Evolutionary conservation across 2,888 invertebrate species (phyloP).

Genomic region (Autographa pulchrina): DNA sequence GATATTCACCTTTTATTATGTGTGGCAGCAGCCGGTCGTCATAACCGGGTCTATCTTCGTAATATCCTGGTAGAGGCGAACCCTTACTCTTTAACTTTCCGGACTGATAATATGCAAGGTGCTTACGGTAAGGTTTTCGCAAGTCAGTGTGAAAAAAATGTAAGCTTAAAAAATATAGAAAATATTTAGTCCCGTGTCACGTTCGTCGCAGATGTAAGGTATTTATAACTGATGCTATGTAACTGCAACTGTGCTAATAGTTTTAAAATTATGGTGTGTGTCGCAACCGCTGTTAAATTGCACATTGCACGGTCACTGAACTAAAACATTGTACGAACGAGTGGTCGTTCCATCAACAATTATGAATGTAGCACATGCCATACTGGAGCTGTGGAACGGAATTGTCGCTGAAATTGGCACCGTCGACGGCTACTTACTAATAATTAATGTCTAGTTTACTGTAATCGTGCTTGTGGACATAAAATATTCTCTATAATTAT

Average conservation of each 20-base stretch:
- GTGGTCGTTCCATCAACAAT: slow-evolving; percentile 62
- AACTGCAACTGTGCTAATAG: slow-evolving; percentile 48
- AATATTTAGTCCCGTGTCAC: slow-evolving; percentile 2
- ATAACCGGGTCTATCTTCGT: slow-evolving; percentile 39
- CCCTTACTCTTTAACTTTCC: slow-evolving; percentile 30
- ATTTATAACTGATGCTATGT: slow-evolving; percentile 33
- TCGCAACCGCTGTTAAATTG: slow-evolving; percentile 71
- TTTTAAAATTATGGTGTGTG: slow-evolving; percentile 60
- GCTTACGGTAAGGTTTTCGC: slow-evolving; percentile 8
- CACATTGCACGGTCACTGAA: slow-evolving; percentile 77
- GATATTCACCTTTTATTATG: slow-evolving; percentile 53
- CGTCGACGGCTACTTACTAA: slow-evolving; percentile 61
- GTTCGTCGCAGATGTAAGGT: slow-evolving; percentile 18
- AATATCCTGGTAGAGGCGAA: slow-evolving; percentile 42
- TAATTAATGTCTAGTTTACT: slow-evolving; percentile 56
- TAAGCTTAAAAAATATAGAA: not conserved
- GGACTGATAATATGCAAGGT: slow-evolving; percentile 28
- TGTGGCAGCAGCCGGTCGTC: slow-evolving; percentile 44
- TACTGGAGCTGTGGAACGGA: slow-evolving; percentile 62
- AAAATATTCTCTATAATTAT: slow-evolving; percentile 20
- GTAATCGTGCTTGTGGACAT: slow-evolving; percentile 26
- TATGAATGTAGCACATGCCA: slow-evolving; percentile 71
- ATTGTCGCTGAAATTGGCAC: slow-evolving; percentile 71
- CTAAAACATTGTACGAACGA: slow-evolving; percentile 72
- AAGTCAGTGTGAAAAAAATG: not conserved